Evolutionary conservation across 1,140 invertebrate genomes (phyloP), one percentile per base, ranked within the genome.

Genomic region (Drosophila lacertosa): DNA sequence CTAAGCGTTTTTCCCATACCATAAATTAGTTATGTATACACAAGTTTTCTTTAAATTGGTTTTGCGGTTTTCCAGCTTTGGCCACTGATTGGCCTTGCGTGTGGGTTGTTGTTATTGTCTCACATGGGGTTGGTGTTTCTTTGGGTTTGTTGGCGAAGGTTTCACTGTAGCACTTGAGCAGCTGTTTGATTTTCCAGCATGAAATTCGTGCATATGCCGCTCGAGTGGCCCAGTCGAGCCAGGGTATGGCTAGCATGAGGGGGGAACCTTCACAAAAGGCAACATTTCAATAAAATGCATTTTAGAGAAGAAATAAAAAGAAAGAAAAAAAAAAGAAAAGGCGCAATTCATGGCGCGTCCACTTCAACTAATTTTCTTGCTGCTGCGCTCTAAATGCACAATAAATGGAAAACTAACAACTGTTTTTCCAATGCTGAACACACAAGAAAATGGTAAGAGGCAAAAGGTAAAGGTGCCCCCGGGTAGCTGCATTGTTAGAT

Each of bases 361-460:
- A 84, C 81, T 84, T 84, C 77, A 86, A 84, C 81, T 86, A 84
- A 84, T 86, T 84, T 20, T 55, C 48, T 16, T 3, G 24, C 24
- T 5, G 4, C 32, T 7, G 20, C 16, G 18, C 39, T 20, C 22
- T 84, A 86, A 84, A 84, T 84, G 81, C 57, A 77, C 73, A 81
- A 77, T 86, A 86, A 86, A 86, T 86, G 81, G 73, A 88, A 86
- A 86, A 81, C 75, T 86, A 86, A 86, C 81, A 86, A 86, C 81
- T 86, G 81, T 81, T 86, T 81, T 84, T 75, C 45, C 48, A 59
- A 18, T 15, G 45, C 24, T 24, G 18, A 4, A n/a, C 2, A 40
- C 40, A n/a, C n/a, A n/a, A n/a, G n/a, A n/a, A n/a, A n/a, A n/a
- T n/a, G n/a, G n/a, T n/a, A n/a, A n/a, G n/a, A 54, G 26, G 26